A percentile compares a stretch with the other conserved stretches of the same genome.
phyloP scores from a whole-genome alignment of 2,888 invertebrate species.

The Orchesella flavescens region DNA sequence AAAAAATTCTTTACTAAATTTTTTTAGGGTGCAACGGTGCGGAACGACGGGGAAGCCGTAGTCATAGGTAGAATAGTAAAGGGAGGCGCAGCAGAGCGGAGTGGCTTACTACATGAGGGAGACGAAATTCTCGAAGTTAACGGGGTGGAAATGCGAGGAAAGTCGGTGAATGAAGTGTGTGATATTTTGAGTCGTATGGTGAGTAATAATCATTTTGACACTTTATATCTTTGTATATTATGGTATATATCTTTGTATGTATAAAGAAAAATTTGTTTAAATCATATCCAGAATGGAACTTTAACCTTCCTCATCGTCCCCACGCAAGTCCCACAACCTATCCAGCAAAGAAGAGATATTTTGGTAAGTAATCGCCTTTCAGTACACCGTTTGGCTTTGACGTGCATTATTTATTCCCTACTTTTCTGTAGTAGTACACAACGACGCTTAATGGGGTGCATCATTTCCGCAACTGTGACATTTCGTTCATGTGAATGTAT shows the following conservation, averaged over 20 bases:
- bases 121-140: slow-evolving; percentile 98
- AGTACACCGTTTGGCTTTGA: slow-evolving; percentile 19
- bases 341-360: slow-evolving; percentile 72
- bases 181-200: slow-evolving; percentile 94
- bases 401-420: slow-evolving; percentile 39
- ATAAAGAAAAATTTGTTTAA: too few species aligned
- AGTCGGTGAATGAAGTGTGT: slow-evolving; percentile 98
- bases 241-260: too few species aligned
- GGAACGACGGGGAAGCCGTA: slow-evolving; percentile 90
- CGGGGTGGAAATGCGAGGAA: slow-evolving; percentile 95
- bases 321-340: slow-evolving; percentile 76
- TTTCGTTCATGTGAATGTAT: slow-evolving; percentile 3
- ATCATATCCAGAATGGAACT: too few species aligned
- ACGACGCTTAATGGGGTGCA: slow-evolving; percentile 33
- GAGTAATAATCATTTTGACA: too few species aligned
- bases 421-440: neutral
- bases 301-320: slow-evolving; percentile 92
- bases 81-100: slow-evolving; percentile 97
- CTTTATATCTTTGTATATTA: too few species aligned
- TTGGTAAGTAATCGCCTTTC: slow-evolving; percentile 71
- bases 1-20: slow-evolving; percentile 36
- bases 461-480: slow-evolving; percentile 44
- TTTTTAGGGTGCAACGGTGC: slow-evolving; percentile 65
- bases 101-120: slow-evolving; percentile 94
- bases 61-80: slow-evolving; percentile 96